Evolutionary conservation across 2,113 vertebrate genomes (phyloP).

Genomic region (Gadus chalcogrammus): DNA sequence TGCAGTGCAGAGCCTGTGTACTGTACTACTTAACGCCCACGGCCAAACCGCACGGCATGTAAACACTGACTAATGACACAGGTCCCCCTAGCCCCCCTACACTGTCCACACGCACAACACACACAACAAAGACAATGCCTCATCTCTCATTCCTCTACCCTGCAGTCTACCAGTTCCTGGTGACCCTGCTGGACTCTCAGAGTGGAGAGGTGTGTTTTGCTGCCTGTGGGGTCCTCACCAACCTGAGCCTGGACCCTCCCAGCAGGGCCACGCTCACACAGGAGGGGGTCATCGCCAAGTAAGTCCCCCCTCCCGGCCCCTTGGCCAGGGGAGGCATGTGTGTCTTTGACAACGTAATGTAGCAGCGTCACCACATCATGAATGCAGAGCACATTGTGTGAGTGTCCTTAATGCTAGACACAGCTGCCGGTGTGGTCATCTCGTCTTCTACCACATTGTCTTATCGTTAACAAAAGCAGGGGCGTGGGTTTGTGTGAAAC

Average conservation of each 20-base stretch:
- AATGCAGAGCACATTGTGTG: too few relatives aligned
- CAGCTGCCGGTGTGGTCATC: too few relatives aligned
- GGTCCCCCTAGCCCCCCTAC: slow-evolving; percentile 15
- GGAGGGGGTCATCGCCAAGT: slow-evolving; percentile 83
- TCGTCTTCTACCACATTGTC: too few relatives aligned
- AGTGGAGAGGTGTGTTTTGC: slow-evolving; percentile 88
- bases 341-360: neutral
- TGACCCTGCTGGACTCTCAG: slow-evolving; percentile 85
- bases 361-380: too few relatives aligned
- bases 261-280: slow-evolving; percentile 74
- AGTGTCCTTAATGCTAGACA: too few relatives aligned
- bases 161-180: slow-evolving; percentile 85
- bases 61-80: slow-evolving; percentile 38
- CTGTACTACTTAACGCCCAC: slow-evolving; percentile 49
- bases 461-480: too few relatives aligned
- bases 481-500: too few relatives aligned
- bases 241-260: slow-evolving; percentile 74
- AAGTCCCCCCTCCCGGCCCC: slow-evolving; percentile 45
- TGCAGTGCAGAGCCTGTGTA: neutral
- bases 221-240: slow-evolving; percentile 92
- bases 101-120: too few relatives aligned
- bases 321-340: neutral
- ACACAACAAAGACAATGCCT: neutral
- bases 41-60: slow-evolving; percentile 39
- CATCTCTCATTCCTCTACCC: slow-evolving; percentile 6